phyloP scores from a whole-genome alignment of 1,140 invertebrate genomes.

The Lethrus apterus region DNA sequence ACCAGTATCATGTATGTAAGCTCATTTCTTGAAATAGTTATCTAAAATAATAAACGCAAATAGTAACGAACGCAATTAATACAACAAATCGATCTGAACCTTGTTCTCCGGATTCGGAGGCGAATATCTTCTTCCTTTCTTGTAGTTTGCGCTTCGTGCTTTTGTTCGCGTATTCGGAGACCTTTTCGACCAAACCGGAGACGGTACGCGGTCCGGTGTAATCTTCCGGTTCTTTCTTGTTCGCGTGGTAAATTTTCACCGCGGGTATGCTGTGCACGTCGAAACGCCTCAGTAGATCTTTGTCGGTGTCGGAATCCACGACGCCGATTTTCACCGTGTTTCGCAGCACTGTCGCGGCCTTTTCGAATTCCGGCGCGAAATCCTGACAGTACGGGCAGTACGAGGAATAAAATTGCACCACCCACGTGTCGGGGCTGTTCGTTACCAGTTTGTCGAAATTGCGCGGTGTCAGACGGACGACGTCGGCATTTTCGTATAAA shows the following conservation, averaged over 20 bases:
- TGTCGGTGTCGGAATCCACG: slow-evolving; percentile 8
- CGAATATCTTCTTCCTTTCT: too few species aligned
- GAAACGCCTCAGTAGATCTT: slow-evolving; percentile 2
- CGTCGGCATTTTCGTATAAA: slow-evolving; percentile 8
- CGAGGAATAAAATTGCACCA: slow-evolving; percentile 9
- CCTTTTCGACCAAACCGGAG: slow-evolving; percentile 5
- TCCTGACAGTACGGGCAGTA: slow-evolving; percentile 13
- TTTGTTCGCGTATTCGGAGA: background rate
- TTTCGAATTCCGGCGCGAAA: slow-evolving; percentile 9
- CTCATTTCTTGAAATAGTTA: too few species aligned
- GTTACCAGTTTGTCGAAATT: slow-evolving; percentile 12
- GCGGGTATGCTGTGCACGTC: slow-evolving; percentile 4
- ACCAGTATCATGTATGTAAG: too few species aligned
- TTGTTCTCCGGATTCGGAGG: too few species aligned
- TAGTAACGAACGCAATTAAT: too few species aligned
- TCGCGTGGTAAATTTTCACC: slow-evolving; percentile 11
- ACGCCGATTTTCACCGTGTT: slow-evolving; percentile 6
- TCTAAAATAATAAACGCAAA: too few species aligned
- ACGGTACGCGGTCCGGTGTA: slow-evolving; percentile 5
- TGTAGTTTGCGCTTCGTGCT: slow-evolving; percentile 4
- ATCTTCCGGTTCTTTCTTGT: slow-evolving; percentile 2
- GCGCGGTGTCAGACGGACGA: slow-evolving; percentile 1
- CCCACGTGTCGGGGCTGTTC: background rate
- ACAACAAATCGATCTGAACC: too few species aligned
- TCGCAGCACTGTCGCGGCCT: slow-evolving; percentile 3